Conservation (phyloP, 2,888 invertebrate genomes). For the Pimpla rufipes region DNA sequence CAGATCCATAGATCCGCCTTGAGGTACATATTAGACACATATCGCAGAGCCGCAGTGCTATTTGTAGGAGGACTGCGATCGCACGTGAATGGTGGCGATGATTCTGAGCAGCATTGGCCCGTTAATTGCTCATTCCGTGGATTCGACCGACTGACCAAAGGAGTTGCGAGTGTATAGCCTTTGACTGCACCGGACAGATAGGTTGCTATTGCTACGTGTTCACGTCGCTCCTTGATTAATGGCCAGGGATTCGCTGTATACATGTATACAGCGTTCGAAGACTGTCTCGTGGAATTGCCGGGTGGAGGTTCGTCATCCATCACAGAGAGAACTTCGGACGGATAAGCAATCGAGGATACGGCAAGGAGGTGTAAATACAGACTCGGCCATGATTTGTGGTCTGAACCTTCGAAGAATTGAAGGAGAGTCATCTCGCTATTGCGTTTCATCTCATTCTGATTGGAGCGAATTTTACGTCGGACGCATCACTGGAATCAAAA, state of each 20-base stretch:
- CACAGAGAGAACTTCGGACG: background rate
- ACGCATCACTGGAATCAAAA: no score
- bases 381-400: background rate
- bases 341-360: constrained; percentile 7
- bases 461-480: background rate
- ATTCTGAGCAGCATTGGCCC: constrained; percentile 34
- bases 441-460: background rate
- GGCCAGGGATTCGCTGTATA: background rate
- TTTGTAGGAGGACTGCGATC: constrained; percentile 19
- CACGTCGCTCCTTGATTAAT: constrained; percentile 61
- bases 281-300: constrained; percentile 30
- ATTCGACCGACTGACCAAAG: constrained; percentile 41
- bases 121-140: constrained; percentile 60
- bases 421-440: background rate
- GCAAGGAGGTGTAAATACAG: background rate
- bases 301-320: constrained; percentile 10
- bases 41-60: background rate
- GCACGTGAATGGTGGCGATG: constrained; percentile 47
- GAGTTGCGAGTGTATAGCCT: constrained; percentile 31
- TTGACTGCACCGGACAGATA: constrained; percentile 44
- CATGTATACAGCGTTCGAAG: constrained; percentile 13
- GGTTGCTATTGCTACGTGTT: constrained; percentile 57
- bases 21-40: background rate
- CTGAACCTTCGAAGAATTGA: background rate
- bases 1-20: background rate